Evolutionary conservation across 2,797 vertebrate genomes (phyloP).

Genomic region (Sebastes hopkinsi): DNA sequence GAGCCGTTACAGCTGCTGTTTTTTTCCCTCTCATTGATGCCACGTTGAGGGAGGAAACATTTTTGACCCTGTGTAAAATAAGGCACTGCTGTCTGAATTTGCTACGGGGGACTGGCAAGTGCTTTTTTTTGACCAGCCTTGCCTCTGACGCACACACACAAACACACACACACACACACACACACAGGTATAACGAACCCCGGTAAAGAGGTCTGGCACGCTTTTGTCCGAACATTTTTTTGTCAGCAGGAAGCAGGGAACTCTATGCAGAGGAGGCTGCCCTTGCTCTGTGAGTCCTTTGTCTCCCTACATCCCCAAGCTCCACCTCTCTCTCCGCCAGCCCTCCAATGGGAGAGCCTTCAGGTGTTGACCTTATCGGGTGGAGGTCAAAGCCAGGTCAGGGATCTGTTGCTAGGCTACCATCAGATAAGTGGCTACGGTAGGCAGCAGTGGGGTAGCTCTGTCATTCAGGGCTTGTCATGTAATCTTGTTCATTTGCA

Average conservation of each 20-base stretch:
- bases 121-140: constrained; percentile 19
- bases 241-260: constrained; percentile 68
- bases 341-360: constrained; percentile 86
- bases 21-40: constrained; percentile 51
- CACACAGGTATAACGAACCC: constrained; percentile 47
- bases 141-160: constrained; percentile 1
- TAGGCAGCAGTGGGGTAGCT: constrained; percentile 77
- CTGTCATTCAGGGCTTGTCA: constrained; percentile 85
- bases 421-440: constrained; percentile 86
- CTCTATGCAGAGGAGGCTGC: constrained; percentile 76
- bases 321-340: constrained; percentile 75
- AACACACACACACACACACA: constrained; percentile 6
- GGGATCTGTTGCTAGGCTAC: constrained; percentile 88
- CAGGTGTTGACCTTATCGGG: constrained; percentile 89
- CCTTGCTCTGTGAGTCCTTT: constrained; percentile 79
- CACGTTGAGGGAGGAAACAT: constrained; percentile 20
- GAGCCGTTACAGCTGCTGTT: constrained; percentile 56
- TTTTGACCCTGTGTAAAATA: constrained; percentile 59
- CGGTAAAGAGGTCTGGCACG: constrained; percentile 51
- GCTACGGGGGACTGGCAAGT: constrained; percentile 21
- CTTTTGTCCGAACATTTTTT: constrained; percentile 63
- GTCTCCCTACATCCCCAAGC: constrained; percentile 76
- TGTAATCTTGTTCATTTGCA: constrained; percentile 89
- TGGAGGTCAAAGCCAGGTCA: constrained; percentile 88
- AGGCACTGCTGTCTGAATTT: constrained; percentile 40